Evolutionary conservation across 2,888 invertebrate species (phyloP), one percentile per base, ranked within the genome.

Genomic region (Drosophila merina): DNA sequence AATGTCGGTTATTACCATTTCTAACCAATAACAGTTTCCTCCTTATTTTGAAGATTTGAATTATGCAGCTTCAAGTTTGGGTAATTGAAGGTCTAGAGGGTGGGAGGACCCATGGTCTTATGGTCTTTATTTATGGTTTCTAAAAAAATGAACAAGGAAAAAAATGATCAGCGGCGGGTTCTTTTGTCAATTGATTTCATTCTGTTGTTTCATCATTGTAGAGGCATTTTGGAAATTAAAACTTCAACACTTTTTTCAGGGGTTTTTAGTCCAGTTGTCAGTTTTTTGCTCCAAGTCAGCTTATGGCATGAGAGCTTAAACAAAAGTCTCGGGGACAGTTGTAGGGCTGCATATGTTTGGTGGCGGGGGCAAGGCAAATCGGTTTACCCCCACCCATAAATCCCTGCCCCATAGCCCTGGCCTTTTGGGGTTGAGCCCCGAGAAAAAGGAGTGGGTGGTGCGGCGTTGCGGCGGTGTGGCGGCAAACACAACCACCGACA

Each of bases 351-450:
- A 64, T 60, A 57, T 63, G 57, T 44, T 58, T 33, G 36, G 44
- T n/a, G 38, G 14, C 14, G 12, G 28, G 25, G 55, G 68, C 56
- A 52, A 60, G 73, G 57, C 33, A 66, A 52, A 70, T 59, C 66
- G 54, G 54, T 49, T 74, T 56, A 71, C 64, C 60, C 36, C 40
- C 40, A n/a, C 40, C 40, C 79, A 84, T 84, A 81, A 81, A 79
- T 82, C 82, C 79, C 55, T 57, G 63, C 36, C 51, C 51, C 63
- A 44, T 62, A 57, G 60, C 62, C 49, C 51, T 68, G 60, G 67
- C 48, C 54, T 80, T 80, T 76, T 60, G 84, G 80, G 74, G 70
- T 60, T 44, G 31, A 47, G 59, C 48, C 25, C 36, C 50, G 36
- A 38, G 57, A 8, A 30, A 38, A 25, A 26, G 3, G 40, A 6